A percentile compares a stretch with the other conserved stretches of the same genome.
Evolutionary conservation across 2,888 invertebrate species (phyloP).

Genomic region (Drosophila suboccidentalis): DNA sequence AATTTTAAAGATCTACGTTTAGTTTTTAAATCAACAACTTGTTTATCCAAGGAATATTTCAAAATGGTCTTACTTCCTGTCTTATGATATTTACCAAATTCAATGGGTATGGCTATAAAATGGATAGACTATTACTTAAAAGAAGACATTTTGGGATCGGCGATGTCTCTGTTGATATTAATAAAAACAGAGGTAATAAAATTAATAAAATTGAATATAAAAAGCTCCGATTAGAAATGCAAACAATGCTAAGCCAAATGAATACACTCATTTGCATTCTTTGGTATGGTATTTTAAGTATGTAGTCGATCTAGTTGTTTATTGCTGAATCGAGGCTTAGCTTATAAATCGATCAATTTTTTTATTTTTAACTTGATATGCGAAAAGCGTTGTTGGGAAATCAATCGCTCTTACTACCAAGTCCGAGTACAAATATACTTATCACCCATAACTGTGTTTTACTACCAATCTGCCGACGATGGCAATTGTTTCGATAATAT

Average conservation of each 20-base stretch:
- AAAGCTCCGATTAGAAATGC: constrained; percentile 1
- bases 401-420: constrained; percentile 55
- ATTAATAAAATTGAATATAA: constrained; percentile 19
- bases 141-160: constrained; percentile 15
- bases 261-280: constrained; percentile 36
- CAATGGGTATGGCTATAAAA: constrained; percentile 4
- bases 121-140: constrained; percentile 15
- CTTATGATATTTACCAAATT: constrained; percentile 6
- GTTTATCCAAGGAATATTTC: background rate
- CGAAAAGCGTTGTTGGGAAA: constrained; percentile 59
- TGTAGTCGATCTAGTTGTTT: constrained; percentile 31
- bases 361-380: constrained; percentile 49
- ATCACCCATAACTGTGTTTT: constrained; percentile 18
- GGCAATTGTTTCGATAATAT: constrained; percentile 39
- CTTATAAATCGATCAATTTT: constrained; percentile 55
- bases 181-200: constrained; percentile 9
- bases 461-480: constrained; percentile 47
- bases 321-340: constrained; percentile 47
- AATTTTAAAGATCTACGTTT: constrained; percentile 3
- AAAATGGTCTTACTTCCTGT: background rate
- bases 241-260: constrained; percentile 8
- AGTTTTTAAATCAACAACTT: constrained; percentile 7
- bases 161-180: constrained; percentile 16
- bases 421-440: constrained; percentile 6
- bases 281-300: constrained; percentile 5